Evolutionary conservation across 2,113 vertebrate genomes (phyloP).

Genomic region (Dipodomys merriami): DNA sequence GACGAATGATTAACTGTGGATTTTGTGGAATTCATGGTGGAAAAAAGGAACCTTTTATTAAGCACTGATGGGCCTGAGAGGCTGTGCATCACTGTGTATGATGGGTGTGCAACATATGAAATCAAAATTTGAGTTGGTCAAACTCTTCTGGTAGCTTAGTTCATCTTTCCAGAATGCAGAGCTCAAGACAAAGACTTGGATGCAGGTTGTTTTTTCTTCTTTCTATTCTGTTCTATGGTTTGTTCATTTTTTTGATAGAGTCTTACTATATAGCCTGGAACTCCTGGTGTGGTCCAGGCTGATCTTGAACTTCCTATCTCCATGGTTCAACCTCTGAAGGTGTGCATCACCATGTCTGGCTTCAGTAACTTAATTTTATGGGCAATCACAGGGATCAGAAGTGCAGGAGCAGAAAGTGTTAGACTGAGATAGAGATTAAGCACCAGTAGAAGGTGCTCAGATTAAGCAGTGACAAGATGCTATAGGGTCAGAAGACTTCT

Average conservation of each 20-base stretch:
- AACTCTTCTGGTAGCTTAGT: neutral
- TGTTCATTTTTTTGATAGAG: too few species aligned
- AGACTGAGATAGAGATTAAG: neutral
- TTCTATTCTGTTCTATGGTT: too few species aligned
- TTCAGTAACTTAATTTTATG: conserved; percentile 20
- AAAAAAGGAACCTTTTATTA: conserved; percentile 9
- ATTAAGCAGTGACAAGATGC: neutral
- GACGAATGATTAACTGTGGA: neutral
- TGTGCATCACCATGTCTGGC: too few species aligned
- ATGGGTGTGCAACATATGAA: neutral
- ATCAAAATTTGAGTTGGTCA: neutral
- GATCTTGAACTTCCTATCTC: too few species aligned
- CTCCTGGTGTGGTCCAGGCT: too few species aligned
- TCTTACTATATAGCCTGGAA: too few species aligned
- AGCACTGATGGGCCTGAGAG: neutral
- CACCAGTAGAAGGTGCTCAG: too few species aligned
- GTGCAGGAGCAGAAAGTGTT: neutral
- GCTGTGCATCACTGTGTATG: neutral
- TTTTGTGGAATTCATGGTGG: neutral
- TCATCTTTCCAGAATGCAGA: conserved; percentile 47
- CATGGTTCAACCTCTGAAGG: too few species aligned
- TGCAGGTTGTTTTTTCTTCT: too few species aligned
- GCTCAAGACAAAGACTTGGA: neutral
- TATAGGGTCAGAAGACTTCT: neutral
- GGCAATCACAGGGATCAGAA: neutral